A percentile compares a stretch with the other conserved stretches of the same genome.
phyloP scores from a whole-genome alignment of 1,140 invertebrate genomes.

The Zophobas morio region DNA sequence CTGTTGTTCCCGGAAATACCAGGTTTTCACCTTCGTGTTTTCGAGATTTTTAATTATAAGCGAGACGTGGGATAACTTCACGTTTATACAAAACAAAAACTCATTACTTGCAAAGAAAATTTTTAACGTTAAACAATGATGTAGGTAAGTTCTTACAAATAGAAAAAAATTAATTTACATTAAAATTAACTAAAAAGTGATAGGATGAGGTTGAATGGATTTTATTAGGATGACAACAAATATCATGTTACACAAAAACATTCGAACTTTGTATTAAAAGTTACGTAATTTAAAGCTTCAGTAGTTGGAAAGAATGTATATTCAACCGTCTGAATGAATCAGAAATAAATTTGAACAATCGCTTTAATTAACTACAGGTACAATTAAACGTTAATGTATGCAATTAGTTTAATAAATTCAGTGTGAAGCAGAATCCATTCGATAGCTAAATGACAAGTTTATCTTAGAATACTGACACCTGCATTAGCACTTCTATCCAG shows the following conservation, averaged over 20 bases:
- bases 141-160: background rate
- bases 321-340: background rate
- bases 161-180: background rate
- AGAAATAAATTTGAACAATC: background rate
- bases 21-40: no score
- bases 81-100: no score
- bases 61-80: no score
- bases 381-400: conserved; percentile 29
- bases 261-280: background rate
- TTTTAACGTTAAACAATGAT: no score
- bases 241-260: background rate
- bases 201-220: background rate
- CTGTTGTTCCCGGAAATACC: no score
- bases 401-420: conserved; percentile 30
- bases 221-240: conserved; percentile 11
- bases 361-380: conserved; percentile 9
- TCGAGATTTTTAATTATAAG: no score
- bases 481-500: conserved; percentile 20
- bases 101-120: no score
- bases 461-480: conserved; percentile 30
- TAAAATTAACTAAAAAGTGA: background rate
- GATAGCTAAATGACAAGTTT: conserved; percentile 29
- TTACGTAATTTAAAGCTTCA: conserved; percentile 14
- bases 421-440: conserved; percentile 23
- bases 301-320: background rate